Evolutionary conservation across 92 coral and sea anemone genomes (phyloP), one percentile per base, ranked within the genome.

Genomic region (Diadumene lineata): DNA sequence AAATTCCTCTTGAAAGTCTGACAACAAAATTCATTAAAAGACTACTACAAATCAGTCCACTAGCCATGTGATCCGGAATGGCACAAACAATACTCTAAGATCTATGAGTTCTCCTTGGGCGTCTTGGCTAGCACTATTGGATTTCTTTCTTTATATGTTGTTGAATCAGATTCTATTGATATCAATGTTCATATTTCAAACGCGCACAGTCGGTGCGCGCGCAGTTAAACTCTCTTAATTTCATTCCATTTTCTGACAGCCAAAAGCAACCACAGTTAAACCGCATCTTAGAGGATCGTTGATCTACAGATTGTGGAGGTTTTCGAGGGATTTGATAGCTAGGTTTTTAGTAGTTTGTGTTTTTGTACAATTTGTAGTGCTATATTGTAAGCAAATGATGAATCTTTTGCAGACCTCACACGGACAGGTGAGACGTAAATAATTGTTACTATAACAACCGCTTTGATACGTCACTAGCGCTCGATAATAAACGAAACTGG

Each of bases 351-450:
- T 4, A 38, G 48, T 38, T n/a, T n/a, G n/a, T n/a, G n/a, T n/a
- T n/a, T n/a, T n/a, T n/a, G n/a, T n/a, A n/a, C n/a, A n/a, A n/a
- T n/a, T n/a, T n/a, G n/a, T n/a, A n/a, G n/a, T n/a, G n/a, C n/a
- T 38, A 13, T 38, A 38, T 13, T 38, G 48, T 38, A 38, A 13
- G 48, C 13, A 4, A 38, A 6, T 38, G 13, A 13, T 38, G 48
- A 13, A 13, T 4, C 48, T 13, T 38, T 38, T 6, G 13, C 48
- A 4, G 6, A 38, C 48, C 48, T 6, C 13, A 53, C n/a, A 21
- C 18, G 22, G 78, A 75, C 96, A 90, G 96, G 89, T 90, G 96
- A 82, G 31, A 73, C 81, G 73, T 81, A 71, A 50, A 85, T 65
- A 90, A 84, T 76, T 66, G 89, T 90, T 72, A 48, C 91, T 79